Evolutionary conservation across 2,113 vertebrate species (phyloP).

Genomic region (Pteropus alecto): DNA sequence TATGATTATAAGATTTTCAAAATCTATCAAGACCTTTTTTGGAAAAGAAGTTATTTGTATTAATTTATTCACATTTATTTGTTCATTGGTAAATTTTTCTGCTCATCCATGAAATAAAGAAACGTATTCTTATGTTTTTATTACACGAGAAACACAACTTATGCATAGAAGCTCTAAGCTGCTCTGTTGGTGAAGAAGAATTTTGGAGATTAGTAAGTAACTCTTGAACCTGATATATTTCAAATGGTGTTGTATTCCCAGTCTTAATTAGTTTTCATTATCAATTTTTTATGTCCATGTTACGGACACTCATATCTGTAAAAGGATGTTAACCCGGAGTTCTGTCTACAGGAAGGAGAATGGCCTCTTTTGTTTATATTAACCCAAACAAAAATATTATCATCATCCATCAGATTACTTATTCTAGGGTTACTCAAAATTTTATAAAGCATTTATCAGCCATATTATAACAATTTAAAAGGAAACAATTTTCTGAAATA

Average conservation of each 20-base stretch:
- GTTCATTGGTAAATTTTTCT: neutral
- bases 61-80: neutral
- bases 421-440: neutral
- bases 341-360: neutral
- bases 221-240: neutral
- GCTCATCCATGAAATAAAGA: neutral
- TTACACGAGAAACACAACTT: neutral
- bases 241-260: neutral
- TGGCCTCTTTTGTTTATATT: neutral
- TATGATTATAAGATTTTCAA: neutral
- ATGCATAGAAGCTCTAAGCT: neutral
- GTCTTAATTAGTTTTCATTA: neutral
- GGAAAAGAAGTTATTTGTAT: neutral
- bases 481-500: constrained; percentile 11
- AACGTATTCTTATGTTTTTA: neutral
- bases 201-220: constrained; percentile 7
- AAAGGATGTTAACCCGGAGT: neutral
- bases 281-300: neutral
- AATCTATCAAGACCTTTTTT: neutral
- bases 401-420: neutral
- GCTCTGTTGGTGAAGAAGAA: neutral
- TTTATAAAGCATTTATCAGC: neutral
- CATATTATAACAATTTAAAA: neutral
- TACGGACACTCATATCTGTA: neutral
- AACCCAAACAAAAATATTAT: constrained; percentile 17